Base-by-base conservation (phyloP, 92 coral and sea anemone species). In the Phenganax marumi region DNA sequence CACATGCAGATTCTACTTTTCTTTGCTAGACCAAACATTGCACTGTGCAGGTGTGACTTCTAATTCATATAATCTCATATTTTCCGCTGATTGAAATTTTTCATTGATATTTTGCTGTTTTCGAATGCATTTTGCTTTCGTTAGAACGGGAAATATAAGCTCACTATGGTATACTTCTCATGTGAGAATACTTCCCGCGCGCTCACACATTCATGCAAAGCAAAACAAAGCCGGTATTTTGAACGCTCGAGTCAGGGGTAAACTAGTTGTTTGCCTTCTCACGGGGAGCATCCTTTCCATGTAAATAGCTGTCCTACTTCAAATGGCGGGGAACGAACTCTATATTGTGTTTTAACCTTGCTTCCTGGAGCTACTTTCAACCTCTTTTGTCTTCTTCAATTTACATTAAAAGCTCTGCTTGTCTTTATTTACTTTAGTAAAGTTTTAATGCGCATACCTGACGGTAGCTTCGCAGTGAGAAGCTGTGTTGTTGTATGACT, bases 381-480 rank as follows among this genome's bases (percentile, higher is more conserved):
- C 49, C 16, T 17, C 83, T 62, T 78, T 78, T 78, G 83, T 78
- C 83, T 61, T 46, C 47, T 78, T 78, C 83, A 61, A 61, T 78
- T 78, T 62, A 61, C 24, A 46, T 78, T 63, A 78, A 78, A 78
- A 61, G 82, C 76, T 25, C 72, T 58, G 82, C 72, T n/a, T 22
- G 82, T 78, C 83, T 78, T 61, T 78, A 78, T 78, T 78, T 78
- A 50, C 83, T 78, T 72, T 74, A 57, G 58, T 33, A 50, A 78
- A 58, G 73, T 62, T 63, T 61, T 78, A 78, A 78, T 8, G 70
- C 63, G 83, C 83, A 78, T 78, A 10, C 83, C 83, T 57, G 47
- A 46, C 22, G 39, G 13, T 72, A 46, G 77, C 18, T 46, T 72
- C 83, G 54, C 83, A 61, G 53, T 33, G 68, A 61, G 83, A 61